These are phyloP conservation scores for Tachycineta bicolor DNA, from an alignment of 2,113 vertebrate genomes.

Conservation along the genomic window DNA sequence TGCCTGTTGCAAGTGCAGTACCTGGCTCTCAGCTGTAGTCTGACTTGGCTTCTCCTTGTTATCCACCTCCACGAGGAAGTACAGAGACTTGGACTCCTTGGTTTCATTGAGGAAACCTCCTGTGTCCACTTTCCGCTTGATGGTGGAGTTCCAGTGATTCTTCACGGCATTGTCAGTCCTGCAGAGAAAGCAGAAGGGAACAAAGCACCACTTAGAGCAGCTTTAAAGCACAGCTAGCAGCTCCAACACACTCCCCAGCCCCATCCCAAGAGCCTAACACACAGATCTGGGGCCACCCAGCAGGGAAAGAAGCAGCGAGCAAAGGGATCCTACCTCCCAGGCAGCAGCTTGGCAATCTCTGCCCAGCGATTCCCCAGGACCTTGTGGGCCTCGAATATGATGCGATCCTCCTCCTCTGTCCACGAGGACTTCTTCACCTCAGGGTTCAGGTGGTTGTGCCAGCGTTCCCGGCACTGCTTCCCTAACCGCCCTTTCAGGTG, in stretches of 20 bases:
- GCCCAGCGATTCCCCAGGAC: conserved; percentile 97
- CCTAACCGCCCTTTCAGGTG: conserved; percentile 94
- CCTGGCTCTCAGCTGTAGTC: conserved; percentile 51
- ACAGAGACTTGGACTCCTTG: conserved; percentile 72
- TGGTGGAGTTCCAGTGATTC: conserved; percentile 99
- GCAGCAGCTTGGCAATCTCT: conserved; percentile 95
- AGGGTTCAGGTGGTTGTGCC: conserved; percentile 98
- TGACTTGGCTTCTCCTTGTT: conserved; percentile 76
- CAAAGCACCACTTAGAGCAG: background rate
- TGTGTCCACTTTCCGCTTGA: conserved; percentile 93
- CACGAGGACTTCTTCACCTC: conserved; percentile 97
- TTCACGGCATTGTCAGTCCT: conserved; percentile 98
- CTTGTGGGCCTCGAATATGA: conserved; percentile 96
- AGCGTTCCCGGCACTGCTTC: conserved; percentile 97
- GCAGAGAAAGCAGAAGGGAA: background rate
- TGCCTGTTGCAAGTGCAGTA: conserved; percentile 16
- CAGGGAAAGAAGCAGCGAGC: background rate
- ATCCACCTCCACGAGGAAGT: conserved; percentile 77
- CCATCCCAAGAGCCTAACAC: background rate
- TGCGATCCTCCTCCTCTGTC: conserved; percentile 94
- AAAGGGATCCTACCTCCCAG: conserved; percentile 84
- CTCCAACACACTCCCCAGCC: background rate
- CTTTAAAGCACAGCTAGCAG: background rate
- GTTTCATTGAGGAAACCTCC: conserved; percentile 84
- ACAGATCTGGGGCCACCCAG: background rate